Conservation (phyloP, 2,797 vertebrate genomes). For the Cygnus olor region DNA sequence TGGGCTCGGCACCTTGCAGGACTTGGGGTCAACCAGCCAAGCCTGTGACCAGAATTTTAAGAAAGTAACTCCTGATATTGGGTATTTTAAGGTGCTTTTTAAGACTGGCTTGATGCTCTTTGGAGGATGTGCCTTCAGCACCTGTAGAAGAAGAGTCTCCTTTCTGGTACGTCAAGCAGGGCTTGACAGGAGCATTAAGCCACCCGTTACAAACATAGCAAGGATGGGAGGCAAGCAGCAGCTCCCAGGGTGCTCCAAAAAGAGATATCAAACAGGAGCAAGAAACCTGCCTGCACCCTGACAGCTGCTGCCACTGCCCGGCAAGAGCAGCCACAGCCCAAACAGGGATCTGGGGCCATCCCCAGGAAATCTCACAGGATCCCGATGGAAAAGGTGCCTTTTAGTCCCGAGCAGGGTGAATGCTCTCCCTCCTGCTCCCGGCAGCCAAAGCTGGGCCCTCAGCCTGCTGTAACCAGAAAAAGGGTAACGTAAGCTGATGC, state of each 20-base stretch:
- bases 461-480: not conserved
- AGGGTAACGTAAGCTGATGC: not conserved
- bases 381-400: not conserved
- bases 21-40: not conserved
- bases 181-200: not conserved
- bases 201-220: not conserved
- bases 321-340: not conserved
- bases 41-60: not conserved
- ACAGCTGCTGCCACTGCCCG: not conserved
- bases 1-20: accelerated
- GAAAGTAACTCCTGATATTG: not conserved
- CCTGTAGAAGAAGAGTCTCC: not conserved
- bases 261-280: not conserved
- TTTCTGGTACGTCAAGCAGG: not conserved
- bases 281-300: not conserved
- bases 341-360: accelerated
- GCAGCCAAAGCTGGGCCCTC: not conserved
- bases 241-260: not conserved
- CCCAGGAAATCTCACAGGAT: not conserved
- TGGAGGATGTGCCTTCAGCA: not conserved
- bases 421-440: accelerated
- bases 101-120: not conserved
- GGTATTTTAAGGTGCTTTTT: not conserved
- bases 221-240: not conserved
- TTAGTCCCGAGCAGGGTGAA: not conserved